Evolutionary conservation across 1,140 invertebrate genomes (phyloP).

Genomic region (Neodiprion fabricii): DNA sequence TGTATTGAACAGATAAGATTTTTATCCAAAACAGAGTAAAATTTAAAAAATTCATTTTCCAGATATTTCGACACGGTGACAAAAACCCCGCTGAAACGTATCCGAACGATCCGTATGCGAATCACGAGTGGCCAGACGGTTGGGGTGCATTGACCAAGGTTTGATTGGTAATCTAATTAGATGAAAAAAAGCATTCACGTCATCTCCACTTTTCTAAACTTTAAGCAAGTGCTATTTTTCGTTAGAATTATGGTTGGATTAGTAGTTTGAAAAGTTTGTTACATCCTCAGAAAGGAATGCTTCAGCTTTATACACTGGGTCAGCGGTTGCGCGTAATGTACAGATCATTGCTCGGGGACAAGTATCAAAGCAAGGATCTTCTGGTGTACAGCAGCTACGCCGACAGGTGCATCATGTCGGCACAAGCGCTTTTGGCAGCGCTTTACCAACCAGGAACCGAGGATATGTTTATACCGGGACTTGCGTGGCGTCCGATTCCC

Average conservation of each 20-base stretch:
- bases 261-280: slow-evolving; percentile 16
- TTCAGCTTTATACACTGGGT: slow-evolving; percentile 79
- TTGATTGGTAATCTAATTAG: slow-evolving; percentile 36
- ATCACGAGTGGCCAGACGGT: slow-evolving; percentile 73
- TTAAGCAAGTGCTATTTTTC: background rate
- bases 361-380: slow-evolving; percentile 68
- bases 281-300: slow-evolving; percentile 74
- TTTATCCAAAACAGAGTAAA: background rate
- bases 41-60: slow-evolving; percentile 31
- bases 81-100: slow-evolving; percentile 72
- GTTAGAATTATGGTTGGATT: slow-evolving; percentile 11
- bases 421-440: slow-evolving; percentile 80
- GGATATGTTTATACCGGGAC: slow-evolving; percentile 74
- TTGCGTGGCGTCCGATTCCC: slow-evolving; percentile 89
- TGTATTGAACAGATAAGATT: background rate
- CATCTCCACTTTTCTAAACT: slow-evolving; percentile 20
- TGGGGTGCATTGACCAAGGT: slow-evolving; percentile 78
- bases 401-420: slow-evolving; percentile 88
- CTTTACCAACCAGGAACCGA: slow-evolving; percentile 76
- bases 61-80: slow-evolving; percentile 81
- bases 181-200: slow-evolving; percentile 1
- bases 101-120: slow-evolving; percentile 73
- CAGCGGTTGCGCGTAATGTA: slow-evolving; percentile 75
- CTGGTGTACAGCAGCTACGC: slow-evolving; percentile 81
- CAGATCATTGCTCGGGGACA: slow-evolving; percentile 68